A percentile compares a stretch with the other conserved stretches of the same genome.
phyloP scores from a whole-genome alignment of 2,797 vertebrate genomes.

The Melanogrammus aeglefinus region DNA sequence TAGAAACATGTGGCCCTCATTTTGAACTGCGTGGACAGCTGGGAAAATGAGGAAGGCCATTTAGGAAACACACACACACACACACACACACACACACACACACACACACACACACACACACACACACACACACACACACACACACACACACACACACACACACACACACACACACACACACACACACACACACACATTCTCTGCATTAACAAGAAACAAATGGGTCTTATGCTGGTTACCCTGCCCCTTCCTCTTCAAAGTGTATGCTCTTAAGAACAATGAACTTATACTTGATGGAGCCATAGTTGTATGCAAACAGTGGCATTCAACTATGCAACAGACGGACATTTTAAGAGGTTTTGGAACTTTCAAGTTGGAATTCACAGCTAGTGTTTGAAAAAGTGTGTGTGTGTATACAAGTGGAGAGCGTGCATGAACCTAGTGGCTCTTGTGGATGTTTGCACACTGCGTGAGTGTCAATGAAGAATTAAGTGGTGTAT shows the following conservation, averaged over 20 bases:
- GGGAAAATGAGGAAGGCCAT: slow-evolving; percentile 55
- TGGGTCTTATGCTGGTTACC: slow-evolving; percentile 29
- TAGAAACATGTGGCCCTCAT: slow-evolving; percentile 38
- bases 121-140: neutral
- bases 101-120: slow-evolving; percentile 2
- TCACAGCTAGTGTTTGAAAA: slow-evolving; percentile 35
- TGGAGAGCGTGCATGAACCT: slow-evolving; percentile 46
- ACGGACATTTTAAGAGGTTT: slow-evolving; percentile 36
- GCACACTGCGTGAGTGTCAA: slow-evolving; percentile 42
- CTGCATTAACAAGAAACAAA: slow-evolving; percentile 42
- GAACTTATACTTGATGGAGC: slow-evolving; percentile 9
- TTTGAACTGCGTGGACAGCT: slow-evolving; percentile 43
- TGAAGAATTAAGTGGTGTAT: slow-evolving; percentile 55
- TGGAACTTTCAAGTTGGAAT: slow-evolving; percentile 29
- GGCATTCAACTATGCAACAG: slow-evolving; percentile 7
- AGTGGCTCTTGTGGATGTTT: slow-evolving; percentile 46
- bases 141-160: slow-evolving; percentile 9
- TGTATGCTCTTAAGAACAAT: slow-evolving; percentile 34
- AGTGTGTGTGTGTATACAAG: slow-evolving; percentile 33
- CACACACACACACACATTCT: slow-evolving; percentile 12
- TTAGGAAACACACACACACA: slow-evolving; percentile 4
- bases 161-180: slow-evolving; percentile 11
- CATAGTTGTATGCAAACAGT: slow-evolving; percentile 20
- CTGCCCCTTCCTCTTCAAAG: slow-evolving; percentile 17
- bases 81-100: neutral